Evolutionary conservation across 1,140 invertebrate species (phyloP), one percentile per base, ranked within the genome.

Genomic region (Idris sp.): DNA sequence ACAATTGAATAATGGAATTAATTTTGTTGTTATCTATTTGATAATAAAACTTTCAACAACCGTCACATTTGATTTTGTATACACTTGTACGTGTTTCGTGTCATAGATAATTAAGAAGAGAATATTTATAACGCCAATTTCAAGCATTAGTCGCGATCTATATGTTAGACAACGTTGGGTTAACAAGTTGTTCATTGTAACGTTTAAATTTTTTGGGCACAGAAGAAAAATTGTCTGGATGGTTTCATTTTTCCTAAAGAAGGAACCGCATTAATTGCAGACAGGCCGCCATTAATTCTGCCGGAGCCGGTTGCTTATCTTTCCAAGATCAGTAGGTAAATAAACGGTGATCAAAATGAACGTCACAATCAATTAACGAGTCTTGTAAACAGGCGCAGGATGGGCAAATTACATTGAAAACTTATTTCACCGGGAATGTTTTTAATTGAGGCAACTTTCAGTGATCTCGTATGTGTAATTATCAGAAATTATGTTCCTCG

Each of bases 291-390:
- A 16, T 54, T 43, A 58, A 68, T 56, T 56, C 49, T 5, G 8
- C 35, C 30, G 16, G 8, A 56, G 67, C 56, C 49, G 56, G 67
- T 71, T 71, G 9, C 31, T 61, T 72, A 64, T 64, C 68, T 58
- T 41, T 49, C 10, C 35, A 7, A 26, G 26, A 73, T 73, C 68
- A 8, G 19, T 13, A 7, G 25, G 58, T 26, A 64, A 73, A 73
- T 56, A 64, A 51, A 59, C 48, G 26, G 19, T 22, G 36, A 64
- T 58, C 15, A 51, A 51, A 64, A 73, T 73, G 58, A 64, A 64
- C 51, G 43, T 64, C 59, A 43, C 31, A 58, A 73, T 73, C 46
- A 73, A 73, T 73, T 73, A n/a, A 73, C 36, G 11, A 15, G 35
- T 6, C 59, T 73, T 64, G 69, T 64, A 65, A 73, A 73, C 69